Evolutionary conservation across 2,888 invertebrate genomes (phyloP).

Genomic region (Stegana nigrithorax): DNA sequence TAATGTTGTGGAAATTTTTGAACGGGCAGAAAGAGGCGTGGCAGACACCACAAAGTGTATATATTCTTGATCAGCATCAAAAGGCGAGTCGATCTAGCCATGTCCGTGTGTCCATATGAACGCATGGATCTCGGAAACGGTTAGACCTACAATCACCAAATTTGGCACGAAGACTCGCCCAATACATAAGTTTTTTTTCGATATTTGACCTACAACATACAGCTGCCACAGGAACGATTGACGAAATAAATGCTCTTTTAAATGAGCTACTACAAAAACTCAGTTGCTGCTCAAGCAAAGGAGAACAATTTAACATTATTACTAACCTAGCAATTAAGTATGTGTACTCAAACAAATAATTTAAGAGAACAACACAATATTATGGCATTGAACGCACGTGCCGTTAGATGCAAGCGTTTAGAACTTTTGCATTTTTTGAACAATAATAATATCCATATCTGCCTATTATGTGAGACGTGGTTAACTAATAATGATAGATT

Average conservation of each 20-base stretch:
- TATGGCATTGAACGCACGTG: constrained; percentile 25
- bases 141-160: too few relatives aligned
- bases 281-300: constrained; percentile 1
- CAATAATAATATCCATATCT: constrained; percentile 13
- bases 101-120: too few relatives aligned
- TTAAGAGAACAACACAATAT: constrained; percentile 10
- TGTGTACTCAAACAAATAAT: constrained; percentile 19
- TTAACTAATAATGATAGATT: constrained; percentile 7
- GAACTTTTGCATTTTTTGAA: constrained; percentile 19
- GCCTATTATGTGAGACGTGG: constrained; percentile 17
- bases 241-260: neutral
- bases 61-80: too few relatives aligned
- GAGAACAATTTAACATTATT: constrained; percentile 17
- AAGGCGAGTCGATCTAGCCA: too few relatives aligned
- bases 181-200: too few relatives aligned
- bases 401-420: constrained; percentile 11
- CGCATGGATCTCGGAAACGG: too few relatives aligned
- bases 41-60: too few relatives aligned
- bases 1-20: too few relatives aligned
- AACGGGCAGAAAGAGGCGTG: too few relatives aligned
- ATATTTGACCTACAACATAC: too few relatives aligned
- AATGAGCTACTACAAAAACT: neutral
- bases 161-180: too few relatives aligned
- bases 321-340: constrained; percentile 23
- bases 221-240: too few relatives aligned